Evolutionary conservation across 2,888 invertebrate genomes (phyloP), one percentile per base, ranked within the genome.

Genomic region (Anorthoa munda): DNA sequence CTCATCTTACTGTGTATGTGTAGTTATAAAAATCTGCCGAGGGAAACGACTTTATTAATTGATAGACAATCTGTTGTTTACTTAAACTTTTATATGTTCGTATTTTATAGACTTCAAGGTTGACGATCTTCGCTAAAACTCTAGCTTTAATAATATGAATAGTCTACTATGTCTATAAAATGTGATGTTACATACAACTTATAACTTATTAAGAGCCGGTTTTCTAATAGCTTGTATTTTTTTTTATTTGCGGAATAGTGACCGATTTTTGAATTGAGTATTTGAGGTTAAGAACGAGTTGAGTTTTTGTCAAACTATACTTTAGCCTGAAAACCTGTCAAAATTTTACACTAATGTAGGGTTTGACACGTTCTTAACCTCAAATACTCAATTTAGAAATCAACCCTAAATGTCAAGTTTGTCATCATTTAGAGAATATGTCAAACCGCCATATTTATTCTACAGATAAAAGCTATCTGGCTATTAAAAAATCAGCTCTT

Each of bases 1-100:
- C 50, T 64, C 67, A 72, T 84, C 68, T 66, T 55, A 58, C 46
- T 51, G 26, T 68, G 60, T 68, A 58, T 51, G 26, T 68, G 65
- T 68, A 58, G 77, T 76, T 68, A 72, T 73, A 77, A 82, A 73
- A 85, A 59, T 64, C 45, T 51, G 61, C 50, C 51, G 53, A 81
- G 39, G 67, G 56, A 84, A 84, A 76, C 69, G 72, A 60, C 55
- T 72, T 84, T 64, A 65, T 72, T 70, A 69, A 76, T 72, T 82
- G 48, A 84, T 63, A 58, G 39, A 18, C 18, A 70, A 76, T 81
- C 53, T 70, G 9, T 56, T 69, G 55, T 68, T 81, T 64, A 68
- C 61, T 56, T 51, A 26, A 80, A 63, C 17, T 74, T 76, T 21
- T 51, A 51, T 58, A 18, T 21, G 21, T 39, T 63, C 23, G 45